Percentiles rank a stretch among this genome's conserved stretches.
phyloP scores from a whole-genome alignment of 1,140 invertebrate species.

The Cydia fagiglandana region DNA sequence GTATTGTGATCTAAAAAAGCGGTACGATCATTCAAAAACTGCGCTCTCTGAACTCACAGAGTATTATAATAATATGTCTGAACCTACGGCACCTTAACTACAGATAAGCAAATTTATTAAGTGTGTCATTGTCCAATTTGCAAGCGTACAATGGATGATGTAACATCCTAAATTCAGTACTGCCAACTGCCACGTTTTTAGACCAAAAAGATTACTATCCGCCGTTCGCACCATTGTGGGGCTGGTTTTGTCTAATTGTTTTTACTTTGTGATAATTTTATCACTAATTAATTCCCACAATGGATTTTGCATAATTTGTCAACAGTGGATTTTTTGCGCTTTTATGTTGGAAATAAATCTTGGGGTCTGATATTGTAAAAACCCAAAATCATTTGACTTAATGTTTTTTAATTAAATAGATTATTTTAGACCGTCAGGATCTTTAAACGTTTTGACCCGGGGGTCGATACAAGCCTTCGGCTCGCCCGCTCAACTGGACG shows the following conservation, averaged over 20 bases:
- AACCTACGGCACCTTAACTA: neutral
- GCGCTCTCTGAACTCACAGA: no score
- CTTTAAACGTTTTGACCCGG: no score
- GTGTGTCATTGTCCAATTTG: constrained; percentile 30
- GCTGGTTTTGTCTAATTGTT: neutral
- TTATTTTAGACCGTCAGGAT: no score
- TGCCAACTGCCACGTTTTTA: constrained; percentile 18
- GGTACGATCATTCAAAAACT: no score
- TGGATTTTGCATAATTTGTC: constrained; percentile 9
- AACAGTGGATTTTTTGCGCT: neutral
- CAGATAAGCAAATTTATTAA: constrained; percentile 27
- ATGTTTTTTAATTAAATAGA: no score
- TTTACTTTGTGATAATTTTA: constrained; percentile 7
- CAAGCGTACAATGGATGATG: constrained; percentile 23
- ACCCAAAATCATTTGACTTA: neutral
- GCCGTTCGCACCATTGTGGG: constrained; percentile 16
- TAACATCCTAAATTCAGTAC: constrained; percentile 15
- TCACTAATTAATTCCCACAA: constrained; percentile 11
- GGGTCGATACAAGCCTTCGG: no score
- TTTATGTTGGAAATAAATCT: neutral
- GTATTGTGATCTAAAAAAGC: no score
- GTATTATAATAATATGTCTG: no score
- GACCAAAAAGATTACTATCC: constrained; percentile 28
- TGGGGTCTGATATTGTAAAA: neutral
- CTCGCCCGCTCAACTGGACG: no score